Base-by-base conservation (phyloP, 2,113 vertebrate genomes). In the Aphelocoma coerulescens region DNA sequence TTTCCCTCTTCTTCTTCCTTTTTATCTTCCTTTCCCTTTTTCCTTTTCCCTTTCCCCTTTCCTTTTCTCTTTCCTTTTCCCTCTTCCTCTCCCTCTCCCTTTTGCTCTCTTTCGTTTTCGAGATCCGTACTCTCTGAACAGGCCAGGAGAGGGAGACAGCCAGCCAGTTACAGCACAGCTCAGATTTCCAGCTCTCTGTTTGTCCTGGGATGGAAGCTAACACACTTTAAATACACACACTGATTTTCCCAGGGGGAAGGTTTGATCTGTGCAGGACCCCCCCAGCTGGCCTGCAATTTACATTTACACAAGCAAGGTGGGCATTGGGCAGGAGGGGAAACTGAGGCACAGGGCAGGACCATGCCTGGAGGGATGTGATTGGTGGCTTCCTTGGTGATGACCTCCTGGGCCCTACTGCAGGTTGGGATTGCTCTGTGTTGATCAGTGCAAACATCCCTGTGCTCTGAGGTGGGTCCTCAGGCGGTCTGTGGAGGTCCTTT, bases 141-240 rank as follows among this genome's bases (percentile, higher is more conserved):
- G 63, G 32, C 93, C 94, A 92, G 91, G 46, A 97, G 94, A 95
- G 93, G 94, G 95, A 95, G 95, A 55, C 88, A 95, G 35, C 1
- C 82, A 41, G 78, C 72, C 75, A 67, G 39, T 43, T 67, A 86
- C 76, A 6, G 68, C 79, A 4, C 48, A 66, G 26, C 46, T 35
- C 55, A 1, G 15, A 17, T 52, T 55, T 48, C 72, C 72, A 52
- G 35, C 76, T 62, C 28, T 12, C 58, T 43, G 11, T 48, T 66
- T 48, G 61, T 52, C 3, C 0, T 28, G 43, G 78, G 61, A 19
- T 61, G 80, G 11, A 59, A 87, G 61, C 43, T 57, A 81, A 46
- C 24, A 24, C 41, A 10, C 30, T 90, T 55, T 13, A 68, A 28
- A 41, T 5, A 41, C 0, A 21, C 16, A 11, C 72, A 26, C 7